phyloP scores from a whole-genome alignment of 2,113 vertebrate genomes.

The Tinamus guttatus region DNA sequence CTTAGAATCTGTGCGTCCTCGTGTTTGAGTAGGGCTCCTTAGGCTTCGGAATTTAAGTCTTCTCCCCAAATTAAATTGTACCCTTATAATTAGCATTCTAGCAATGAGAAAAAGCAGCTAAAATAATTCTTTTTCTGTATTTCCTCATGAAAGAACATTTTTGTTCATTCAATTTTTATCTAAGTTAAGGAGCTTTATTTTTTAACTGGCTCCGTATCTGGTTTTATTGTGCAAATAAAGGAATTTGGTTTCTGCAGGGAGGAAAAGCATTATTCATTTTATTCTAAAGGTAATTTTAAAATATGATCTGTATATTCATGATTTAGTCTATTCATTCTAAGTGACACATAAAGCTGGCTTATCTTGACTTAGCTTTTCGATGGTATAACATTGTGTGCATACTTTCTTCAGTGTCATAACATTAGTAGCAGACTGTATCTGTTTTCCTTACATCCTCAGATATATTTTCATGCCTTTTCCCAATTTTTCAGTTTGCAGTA shows the following conservation, averaged over 20 bases:
- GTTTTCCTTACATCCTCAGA: neutral
- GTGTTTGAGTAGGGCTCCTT: neutral
- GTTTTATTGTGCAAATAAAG: conserved; percentile 37
- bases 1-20: neutral
- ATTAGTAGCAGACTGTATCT: neutral
- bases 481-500: neutral
- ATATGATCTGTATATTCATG: conserved; percentile 4
- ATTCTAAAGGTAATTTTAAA: conserved; percentile 51
- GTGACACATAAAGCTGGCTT: conserved; percentile 30
- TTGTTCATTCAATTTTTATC: conserved; percentile 48
- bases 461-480: neutral
- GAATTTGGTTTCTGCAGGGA: neutral
- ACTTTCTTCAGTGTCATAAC: neutral
- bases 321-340: conserved; percentile 6
- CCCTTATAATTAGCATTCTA: conserved; percentile 15
- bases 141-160: conserved; percentile 2
- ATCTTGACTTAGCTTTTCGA: conserved; percentile 37
- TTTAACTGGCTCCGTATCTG: conserved; percentile 24
- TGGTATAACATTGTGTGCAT: neutral
- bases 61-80: conserved; percentile 15
- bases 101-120: neutral
- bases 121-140: conserved; percentile 6
- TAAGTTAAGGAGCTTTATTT: conserved; percentile 44
- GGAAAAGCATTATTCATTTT: conserved; percentile 27
- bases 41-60: conserved; percentile 2